phyloP scores from a whole-genome alignment of 1,140 invertebrate species.

The Kradibia gibbosae region DNA sequence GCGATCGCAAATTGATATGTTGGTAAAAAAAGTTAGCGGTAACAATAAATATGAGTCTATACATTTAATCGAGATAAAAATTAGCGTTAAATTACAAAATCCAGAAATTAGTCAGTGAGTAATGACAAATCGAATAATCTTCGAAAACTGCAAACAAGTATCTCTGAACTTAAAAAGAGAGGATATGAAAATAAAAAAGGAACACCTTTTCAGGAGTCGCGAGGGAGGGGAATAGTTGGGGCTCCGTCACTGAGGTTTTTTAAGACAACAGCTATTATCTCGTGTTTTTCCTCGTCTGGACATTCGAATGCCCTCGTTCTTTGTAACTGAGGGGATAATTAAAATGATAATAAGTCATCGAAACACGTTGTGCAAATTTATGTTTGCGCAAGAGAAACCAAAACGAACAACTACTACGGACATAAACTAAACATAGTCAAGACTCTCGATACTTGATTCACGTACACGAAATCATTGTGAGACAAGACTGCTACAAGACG shows the following conservation, averaged over 20 bases:
- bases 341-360: background rate
- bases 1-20: background rate
- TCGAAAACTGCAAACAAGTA: too few relatives aligned
- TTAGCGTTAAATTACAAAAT: background rate
- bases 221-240: too few relatives aligned
- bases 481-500: too few relatives aligned
- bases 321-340: background rate
- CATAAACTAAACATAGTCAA: conserved; percentile 3
- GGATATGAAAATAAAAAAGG: background rate
- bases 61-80: background rate
- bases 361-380: background rate
- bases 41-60: background rate
- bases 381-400: background rate
- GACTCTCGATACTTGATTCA: background rate
- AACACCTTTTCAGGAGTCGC: too few relatives aligned
- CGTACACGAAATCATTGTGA: background rate
- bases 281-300: background rate
- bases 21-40: background rate
- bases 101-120: too few relatives aligned
- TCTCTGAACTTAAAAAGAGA: too few relatives aligned
- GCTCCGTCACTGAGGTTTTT: background rate
- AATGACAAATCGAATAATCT: too few relatives aligned
- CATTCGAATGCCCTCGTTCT: background rate
- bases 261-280: background rate
- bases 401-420: background rate